These are phyloP conservation scores for Zeugodacus cucurbitae DNA, from an alignment of 1,140 invertebrate species.

Conservation along the genomic window DNA sequence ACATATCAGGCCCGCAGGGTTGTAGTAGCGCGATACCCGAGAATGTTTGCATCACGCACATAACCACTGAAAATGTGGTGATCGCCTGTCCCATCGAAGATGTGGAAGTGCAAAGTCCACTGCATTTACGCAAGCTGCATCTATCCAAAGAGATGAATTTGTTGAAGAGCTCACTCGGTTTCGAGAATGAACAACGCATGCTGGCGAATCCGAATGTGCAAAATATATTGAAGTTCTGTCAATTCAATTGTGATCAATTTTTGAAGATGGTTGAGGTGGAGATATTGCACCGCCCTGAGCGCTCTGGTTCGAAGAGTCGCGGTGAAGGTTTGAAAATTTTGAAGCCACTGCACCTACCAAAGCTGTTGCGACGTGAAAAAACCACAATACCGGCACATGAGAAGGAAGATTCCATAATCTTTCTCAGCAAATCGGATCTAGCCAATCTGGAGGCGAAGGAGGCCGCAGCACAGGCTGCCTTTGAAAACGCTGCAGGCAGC, in stretches of 20 bases:
- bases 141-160: constrained; percentile 68
- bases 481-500: not conserved
- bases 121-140: constrained; percentile 64
- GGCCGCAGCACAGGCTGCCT: constrained; percentile 49
- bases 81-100: constrained; percentile 64
- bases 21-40: constrained; percentile 55
- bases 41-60: constrained; percentile 56
- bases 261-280: constrained; percentile 63
- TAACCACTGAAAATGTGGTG: constrained; percentile 61
- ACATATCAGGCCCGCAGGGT: constrained; percentile 56
- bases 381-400: constrained; percentile 69
- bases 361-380: constrained; percentile 68
- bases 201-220: constrained; percentile 71
- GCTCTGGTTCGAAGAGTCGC: constrained; percentile 67
- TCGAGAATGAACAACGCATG: constrained; percentile 71
- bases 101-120: constrained; percentile 51
- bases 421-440: constrained; percentile 72
- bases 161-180: constrained; percentile 69
- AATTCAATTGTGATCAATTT: constrained; percentile 68
- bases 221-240: constrained; percentile 73
- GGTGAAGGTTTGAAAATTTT: constrained; percentile 68
- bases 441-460: constrained; percentile 68
- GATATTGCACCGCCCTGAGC: constrained; percentile 65
- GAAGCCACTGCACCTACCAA: constrained; percentile 68
- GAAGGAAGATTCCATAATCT: constrained; percentile 73